Base-by-base conservation (phyloP, 2,797 vertebrate species). In the Sus cebifrons region DNA sequence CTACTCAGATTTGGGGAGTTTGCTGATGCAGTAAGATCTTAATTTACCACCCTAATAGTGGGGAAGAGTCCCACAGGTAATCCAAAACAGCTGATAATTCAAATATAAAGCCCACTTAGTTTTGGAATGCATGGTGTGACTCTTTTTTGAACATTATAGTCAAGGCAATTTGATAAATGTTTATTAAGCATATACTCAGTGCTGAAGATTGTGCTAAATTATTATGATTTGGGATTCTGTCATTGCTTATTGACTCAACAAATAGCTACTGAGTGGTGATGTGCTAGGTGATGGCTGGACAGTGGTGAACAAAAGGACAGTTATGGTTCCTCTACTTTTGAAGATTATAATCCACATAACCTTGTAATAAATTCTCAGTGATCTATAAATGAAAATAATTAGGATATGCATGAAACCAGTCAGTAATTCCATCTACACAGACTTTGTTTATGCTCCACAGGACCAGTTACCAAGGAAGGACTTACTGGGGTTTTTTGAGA, bases 81-180 rank as follows among this genome's bases (percentile, higher is more conserved):
- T 97, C 94, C 97, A 36, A 79, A 97, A 93, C 94, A 98, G 96
- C 91, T 96, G 96, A 77, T 82, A 65, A 96, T 93, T 97, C 89
- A 96, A 85, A 96, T 86, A 94, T 82, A 89, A 93, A 58, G 77
- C 73, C 68, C 85, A 32, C 73, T 97, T 96, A 62, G 77, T 75
- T 95, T 87, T 75, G 86, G 86, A 95, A 97, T 93, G 87, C 58
- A 71, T 88, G 70, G 62, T 21, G 23, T 82, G 64, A 71, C 70
- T 92, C 36, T 87, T 58, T 95, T 94, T 90, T 85, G 44, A 82
- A 21, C 29, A 83, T 91, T 91, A 82, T 60, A 49, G 68, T 83
- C 58, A 77, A 67, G 44, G 67, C 16, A 94, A 88, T 86, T 93
- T 36, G 79, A 16, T 62, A 86, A 87, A 52, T 78, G 88, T 85